Base-by-base conservation (phyloP, 2,888 invertebrate genomes). In the Portevinia maculata region DNA sequence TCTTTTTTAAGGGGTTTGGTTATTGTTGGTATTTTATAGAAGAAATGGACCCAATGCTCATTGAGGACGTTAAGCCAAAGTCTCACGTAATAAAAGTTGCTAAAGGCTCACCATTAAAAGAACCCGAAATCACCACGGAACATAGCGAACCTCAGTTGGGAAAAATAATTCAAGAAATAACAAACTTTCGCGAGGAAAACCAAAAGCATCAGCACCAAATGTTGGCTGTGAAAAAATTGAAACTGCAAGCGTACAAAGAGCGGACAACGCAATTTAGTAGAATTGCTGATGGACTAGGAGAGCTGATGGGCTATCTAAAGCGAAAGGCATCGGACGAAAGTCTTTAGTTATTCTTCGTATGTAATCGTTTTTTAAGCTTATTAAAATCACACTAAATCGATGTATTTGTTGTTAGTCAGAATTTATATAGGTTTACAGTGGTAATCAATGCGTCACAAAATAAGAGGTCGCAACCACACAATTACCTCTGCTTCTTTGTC, bases 231-330 rank as follows among this genome's bases (percentile, higher is more conserved):
- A 71, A 83, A 17, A 65, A 65, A 24, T 17, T 24, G 53, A 9
- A 83, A 50, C 8, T 83, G 17, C 15, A 37, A 39, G 76, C 71
- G 1, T 83, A 78, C 17, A 62, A 52, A 9, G 48, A 83, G 13
- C 65, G 78, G 0, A 83, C 71, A 2, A 28, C 1, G 1, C 71
- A 83, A 39, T 67, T 83, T 7, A 13, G 15, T 8, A 60, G 48
- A 71, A 65, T 83, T 15, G 67, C 59, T 3, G 48, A 83, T 7
- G 32, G 41, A 11, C 34, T 83, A 1, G 28, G 48, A 11, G 64
- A 24, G 5, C 34, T 81, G 1, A 11, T 78, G 24, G 17, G 13
- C 5, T 53, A 64, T 21, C 17, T 81, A 1, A 70, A 30, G n/a
- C 52, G 32, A 9, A 62, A 44, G 0, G 44, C 37, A 9, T 37